Evolutionary conservation across 1,140 invertebrate genomes (phyloP), one percentile per base, ranked within the genome.

Genomic region (Neotoxoptera formosana): DNA sequence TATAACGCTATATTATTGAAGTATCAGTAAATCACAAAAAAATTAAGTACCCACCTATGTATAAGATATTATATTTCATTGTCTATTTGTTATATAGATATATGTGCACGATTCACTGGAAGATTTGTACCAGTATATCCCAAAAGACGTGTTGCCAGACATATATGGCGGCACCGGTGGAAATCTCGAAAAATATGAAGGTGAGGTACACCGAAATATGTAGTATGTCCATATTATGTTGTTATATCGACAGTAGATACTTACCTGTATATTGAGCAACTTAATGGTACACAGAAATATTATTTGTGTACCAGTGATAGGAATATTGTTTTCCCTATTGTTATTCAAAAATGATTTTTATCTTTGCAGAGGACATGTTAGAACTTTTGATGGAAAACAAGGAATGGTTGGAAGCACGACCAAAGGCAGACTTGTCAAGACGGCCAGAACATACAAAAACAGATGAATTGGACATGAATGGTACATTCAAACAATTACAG

Each of bases 91-190:
- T 67, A 2, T 81, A n/a, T 41, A 93, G 91, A 84, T 93, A n/a
- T 53, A 86, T 20, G 81, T 84, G 7, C 91, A 93, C 17, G 91
- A 93, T n/a, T 34, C 48, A 41, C 25, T 84, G 14, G 81, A 86
- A 30, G 48, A 41, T 41, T 21, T 93, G 25, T 84, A 86, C 36
- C 30, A 93, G 1, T 56, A 93, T 4, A 56, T 93, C 14, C 81
- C 91, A 20, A 93, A 93, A 84, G 81, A 93, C 8, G 34, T 93
- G 21, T 56, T 93, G 34, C 91, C 91, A n/a, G 81, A 86, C n/a
- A 20, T 53, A 17, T 93, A 86, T 7, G 91, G 91, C 6, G 91
- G 91, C 17, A 30, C 48, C 1, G 34, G 34, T n/a, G 91, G 91
- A 86, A 84, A 36, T 20, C 53, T 86, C 2, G 91, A 93, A 41